Evolutionary conservation across 2,888 invertebrate genomes (phyloP), one percentile per base, ranked within the genome.

Genomic region (Cosmorhoe ocellata): DNA sequence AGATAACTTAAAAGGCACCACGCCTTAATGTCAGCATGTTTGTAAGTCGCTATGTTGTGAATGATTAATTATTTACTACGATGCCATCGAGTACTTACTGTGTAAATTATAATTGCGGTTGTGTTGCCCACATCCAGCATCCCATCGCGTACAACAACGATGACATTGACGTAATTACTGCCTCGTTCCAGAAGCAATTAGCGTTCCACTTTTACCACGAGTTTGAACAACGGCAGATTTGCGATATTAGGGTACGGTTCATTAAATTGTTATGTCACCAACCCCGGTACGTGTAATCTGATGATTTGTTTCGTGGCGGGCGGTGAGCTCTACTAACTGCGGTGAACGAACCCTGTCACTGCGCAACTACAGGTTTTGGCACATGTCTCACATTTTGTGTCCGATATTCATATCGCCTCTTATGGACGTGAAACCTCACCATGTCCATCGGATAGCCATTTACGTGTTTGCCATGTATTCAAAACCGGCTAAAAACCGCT

Each of bases 281-380:
- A 64, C 64, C 63, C 63, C 55, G 58, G 64, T 66, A 73, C 71
- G 65, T 74, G 74, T 71, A 76, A 73, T 73, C 26, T 52, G 73
- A 80, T 83, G 82, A 85, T 84, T 77, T 82, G 83, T 81, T 80
- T 75, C 67, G 69, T 67, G 67, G 66, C 67, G 60, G 63, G 66
- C 61, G 60, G 59, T 66, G 63, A 68, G 72, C 69, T 69, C 63
- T 72, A 64, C 72, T 74, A 37, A 48, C 48, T 66, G 74, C 84
- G 89, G 89, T 89, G 81, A 89, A 89, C 81, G 89, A 89, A 87
- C 89, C 79, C 79, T 81, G 82, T 82, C 81, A 81, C 79, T 74
- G 71, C 64, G 67, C 73, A 68, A 70, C 75, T 81, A 82, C 88
- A 79, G 82, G 87, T 89, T 89, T 85, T 78, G 84, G 84, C 66